These are phyloP conservation scores for Lates japonicus DNA, from an alignment of 2,797 vertebrate species.

Conservation along the genomic window DNA sequence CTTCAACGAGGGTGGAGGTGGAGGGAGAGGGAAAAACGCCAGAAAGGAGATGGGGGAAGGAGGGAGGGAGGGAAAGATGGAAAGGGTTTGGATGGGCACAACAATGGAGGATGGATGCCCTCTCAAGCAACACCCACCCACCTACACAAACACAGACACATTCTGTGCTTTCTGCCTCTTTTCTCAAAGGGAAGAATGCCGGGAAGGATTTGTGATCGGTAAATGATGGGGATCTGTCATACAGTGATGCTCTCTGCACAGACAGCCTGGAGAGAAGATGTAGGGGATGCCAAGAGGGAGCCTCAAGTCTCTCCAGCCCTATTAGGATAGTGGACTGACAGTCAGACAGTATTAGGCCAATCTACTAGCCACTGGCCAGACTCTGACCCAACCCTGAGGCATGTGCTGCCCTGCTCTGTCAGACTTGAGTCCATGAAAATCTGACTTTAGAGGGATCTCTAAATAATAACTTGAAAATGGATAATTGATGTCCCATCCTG, in stretches of 20 bases:
- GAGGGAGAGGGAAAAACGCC: slow-evolving; percentile 24
- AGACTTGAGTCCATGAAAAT: slow-evolving; percentile 32
- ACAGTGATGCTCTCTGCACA: slow-evolving; percentile 48
- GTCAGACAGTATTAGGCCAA: slow-evolving; percentile 69
- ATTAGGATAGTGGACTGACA: slow-evolving; percentile 66
- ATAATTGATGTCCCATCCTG: slow-evolving; percentile 5
- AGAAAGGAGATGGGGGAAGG: slow-evolving; percentile 45
- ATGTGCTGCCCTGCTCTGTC: slow-evolving; percentile 32
- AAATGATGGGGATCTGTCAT: slow-evolving; percentile 75
- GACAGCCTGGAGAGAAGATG: slow-evolving; percentile 70
- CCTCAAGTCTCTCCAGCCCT: slow-evolving; percentile 60
- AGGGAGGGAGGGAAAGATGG: slow-evolving; percentile 2
- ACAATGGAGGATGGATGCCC: slow-evolving; percentile 54
- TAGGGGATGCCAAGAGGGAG: slow-evolving; percentile 61
- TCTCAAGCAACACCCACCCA: slow-evolving; percentile 45
- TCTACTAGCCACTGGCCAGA: slow-evolving; percentile 54
- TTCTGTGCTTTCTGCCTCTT: slow-evolving; percentile 37
- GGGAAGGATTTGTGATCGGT: slow-evolving; percentile 58
- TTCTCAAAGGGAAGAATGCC: slow-evolving; percentile 53
- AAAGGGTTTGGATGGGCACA: slow-evolving; percentile 22
- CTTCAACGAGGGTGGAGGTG: slow-evolving; percentile 28
- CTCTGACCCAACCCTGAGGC: slow-evolving; percentile 66
- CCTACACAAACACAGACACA: slow-evolving; percentile 23
- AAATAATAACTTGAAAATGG: slow-evolving; percentile 20
- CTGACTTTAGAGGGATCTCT: slow-evolving; percentile 26